Conservation (phyloP, 2,797 vertebrate genomes). For the Macrochelys suwanniensis region DNA sequence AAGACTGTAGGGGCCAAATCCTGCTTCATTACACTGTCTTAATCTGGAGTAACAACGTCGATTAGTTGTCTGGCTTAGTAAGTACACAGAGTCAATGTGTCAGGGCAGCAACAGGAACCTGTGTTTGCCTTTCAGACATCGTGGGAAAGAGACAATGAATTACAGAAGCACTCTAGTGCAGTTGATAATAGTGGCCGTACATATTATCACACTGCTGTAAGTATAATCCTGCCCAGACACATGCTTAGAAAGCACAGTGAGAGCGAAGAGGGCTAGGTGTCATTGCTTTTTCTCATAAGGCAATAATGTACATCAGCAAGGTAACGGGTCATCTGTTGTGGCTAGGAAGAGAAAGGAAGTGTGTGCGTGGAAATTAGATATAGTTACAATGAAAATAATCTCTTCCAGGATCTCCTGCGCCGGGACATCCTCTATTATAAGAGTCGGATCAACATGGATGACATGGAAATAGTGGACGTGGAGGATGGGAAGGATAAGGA, state of each 20-base stretch:
- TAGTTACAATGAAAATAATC: neutral
- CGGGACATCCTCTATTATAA: slow-evolving; percentile 96
- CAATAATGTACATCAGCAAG: neutral
- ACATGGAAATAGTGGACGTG: slow-evolving; percentile 91
- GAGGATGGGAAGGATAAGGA: slow-evolving; percentile 95
- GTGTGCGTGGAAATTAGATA: neutral
- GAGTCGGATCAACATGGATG: slow-evolving; percentile 92
- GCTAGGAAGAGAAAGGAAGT: neutral
- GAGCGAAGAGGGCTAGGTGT: neutral
- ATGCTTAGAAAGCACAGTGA: too few species aligned
- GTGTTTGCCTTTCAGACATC: neutral
- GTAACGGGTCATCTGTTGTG: neutral
- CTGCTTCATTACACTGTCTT: neutral
- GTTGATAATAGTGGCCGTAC: neutral
- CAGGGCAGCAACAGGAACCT: neutral
- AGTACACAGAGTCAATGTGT: neutral
- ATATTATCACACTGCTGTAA: accelerated
- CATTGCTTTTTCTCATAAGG: accelerated
- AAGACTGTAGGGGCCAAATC: neutral
- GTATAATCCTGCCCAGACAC: neutral
- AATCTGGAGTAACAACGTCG: neutral
- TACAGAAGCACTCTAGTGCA: neutral
- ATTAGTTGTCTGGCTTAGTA: neutral
- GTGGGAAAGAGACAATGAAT: neutral
- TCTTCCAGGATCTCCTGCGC: slow-evolving; percentile 91